Percentiles rank a stretch among this genome's conserved stretches.
These are phyloP conservation scores for Andrena cerasifolii DNA, from an alignment of 1,140 invertebrate species.

Conservation along the genomic window DNA sequence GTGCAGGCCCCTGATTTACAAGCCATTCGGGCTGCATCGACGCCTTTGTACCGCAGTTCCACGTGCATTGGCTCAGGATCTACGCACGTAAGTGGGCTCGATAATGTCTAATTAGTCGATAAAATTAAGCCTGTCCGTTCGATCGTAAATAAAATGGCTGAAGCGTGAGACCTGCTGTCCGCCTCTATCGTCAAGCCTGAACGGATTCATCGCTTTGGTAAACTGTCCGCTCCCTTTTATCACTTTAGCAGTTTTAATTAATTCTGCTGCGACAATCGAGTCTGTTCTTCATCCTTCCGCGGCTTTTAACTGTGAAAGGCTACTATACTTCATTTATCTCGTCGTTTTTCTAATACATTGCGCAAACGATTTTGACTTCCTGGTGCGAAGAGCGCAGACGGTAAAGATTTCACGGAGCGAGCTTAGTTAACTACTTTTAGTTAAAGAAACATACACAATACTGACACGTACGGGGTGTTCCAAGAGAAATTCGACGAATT, in stretches of 20 bases:
- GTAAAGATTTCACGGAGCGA: too few species aligned
- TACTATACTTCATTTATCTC: too few species aligned
- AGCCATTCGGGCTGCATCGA: constrained; percentile 3
- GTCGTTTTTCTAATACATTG: too few species aligned
- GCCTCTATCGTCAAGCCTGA: background rate
- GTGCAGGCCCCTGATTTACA: constrained; percentile 19
- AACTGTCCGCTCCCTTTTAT: background rate
- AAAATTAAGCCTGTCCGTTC: constrained; percentile 31
- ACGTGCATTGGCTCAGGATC: background rate
- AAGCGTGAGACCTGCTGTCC: constrained; percentile 11
- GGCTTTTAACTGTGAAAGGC: too few species aligned
- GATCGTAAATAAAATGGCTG: constrained; percentile 14
- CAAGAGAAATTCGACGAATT: too few species aligned
- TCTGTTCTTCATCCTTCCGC: background rate
- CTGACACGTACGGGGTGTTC: too few species aligned
- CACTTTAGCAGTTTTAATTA: constrained; percentile 20
- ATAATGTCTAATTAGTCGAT: constrained; percentile 40
- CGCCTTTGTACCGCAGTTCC: constrained; percentile 9
- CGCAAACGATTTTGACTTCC: too few species aligned
- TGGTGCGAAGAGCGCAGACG: too few species aligned
- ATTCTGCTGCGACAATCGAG: background rate
- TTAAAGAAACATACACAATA: too few species aligned
- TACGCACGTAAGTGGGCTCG: constrained; percentile 18
- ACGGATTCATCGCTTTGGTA: background rate
- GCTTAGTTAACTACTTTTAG: too few species aligned